A percentile compares a stretch with the other conserved stretches of the same genome.
Conservation (phyloP, 2,797 vertebrate genomes). For the Thunnus albacares region DNA sequence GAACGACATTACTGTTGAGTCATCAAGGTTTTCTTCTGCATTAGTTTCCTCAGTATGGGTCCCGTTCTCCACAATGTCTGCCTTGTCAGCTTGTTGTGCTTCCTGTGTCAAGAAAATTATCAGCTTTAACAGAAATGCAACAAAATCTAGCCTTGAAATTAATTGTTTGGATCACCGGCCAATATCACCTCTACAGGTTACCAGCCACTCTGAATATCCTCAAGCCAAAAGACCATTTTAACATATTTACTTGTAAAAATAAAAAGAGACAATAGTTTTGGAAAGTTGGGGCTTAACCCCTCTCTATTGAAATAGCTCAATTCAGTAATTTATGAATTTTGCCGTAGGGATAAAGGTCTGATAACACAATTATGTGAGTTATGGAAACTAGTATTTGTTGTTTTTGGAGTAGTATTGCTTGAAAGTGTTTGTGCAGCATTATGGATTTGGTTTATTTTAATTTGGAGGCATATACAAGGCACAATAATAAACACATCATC, state of each 20-base stretch:
- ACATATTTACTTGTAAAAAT: background rate
- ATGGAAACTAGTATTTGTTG: background rate
- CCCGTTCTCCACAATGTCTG: constrained; percentile 82
- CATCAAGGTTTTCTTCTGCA: constrained; percentile 65
- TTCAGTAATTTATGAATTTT: background rate
- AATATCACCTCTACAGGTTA: background rate
- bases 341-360: background rate
- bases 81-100: constrained; percentile 71
- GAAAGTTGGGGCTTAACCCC: background rate
- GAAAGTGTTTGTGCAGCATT: constrained; percentile 8
- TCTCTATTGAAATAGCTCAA: background rate
- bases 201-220: background rate
- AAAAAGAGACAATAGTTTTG: background rate
- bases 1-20: constrained; percentile 80
- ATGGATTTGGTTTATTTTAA: constrained; percentile 1
- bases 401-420: background rate
- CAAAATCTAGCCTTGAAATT: background rate
- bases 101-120: constrained; percentile 81
- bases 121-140: constrained; percentile 46
- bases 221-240: background rate
- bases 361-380: background rate
- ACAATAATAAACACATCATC: constrained; percentile 22
- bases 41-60: constrained; percentile 70
- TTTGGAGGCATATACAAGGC: constrained; percentile 1
- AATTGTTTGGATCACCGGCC: background rate